phyloP scores from a whole-genome alignment of 2,797 vertebrate genomes.

The Nannoperca obscura region DNA sequence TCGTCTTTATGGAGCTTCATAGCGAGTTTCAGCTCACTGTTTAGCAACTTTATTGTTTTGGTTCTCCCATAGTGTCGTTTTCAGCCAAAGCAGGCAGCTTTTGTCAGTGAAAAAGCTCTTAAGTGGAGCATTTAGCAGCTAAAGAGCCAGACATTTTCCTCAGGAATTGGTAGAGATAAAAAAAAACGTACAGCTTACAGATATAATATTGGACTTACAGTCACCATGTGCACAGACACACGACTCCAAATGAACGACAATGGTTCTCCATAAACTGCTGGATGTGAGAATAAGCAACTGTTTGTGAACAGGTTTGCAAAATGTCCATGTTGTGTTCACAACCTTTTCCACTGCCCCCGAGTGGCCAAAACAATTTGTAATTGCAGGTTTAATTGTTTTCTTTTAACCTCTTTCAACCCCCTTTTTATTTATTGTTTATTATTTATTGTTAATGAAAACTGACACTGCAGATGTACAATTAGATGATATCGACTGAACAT shows the following conservation, averaged over 20 bases:
- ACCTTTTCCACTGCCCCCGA: background rate
- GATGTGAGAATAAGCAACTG: background rate
- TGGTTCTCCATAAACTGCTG: background rate
- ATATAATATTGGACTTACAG: too few species aligned
- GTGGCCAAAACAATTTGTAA: background rate
- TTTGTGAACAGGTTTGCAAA: background rate
- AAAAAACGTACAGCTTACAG: background rate
- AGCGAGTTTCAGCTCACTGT: background rate
- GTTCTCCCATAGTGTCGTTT: too few species aligned
- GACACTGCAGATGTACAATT: background rate
- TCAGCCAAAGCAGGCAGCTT: too few species aligned
- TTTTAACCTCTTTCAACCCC: background rate
- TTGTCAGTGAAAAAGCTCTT: too few species aligned
- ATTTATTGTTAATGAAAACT: slow-evolving; percentile 15
- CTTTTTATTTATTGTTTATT: slow-evolving; percentile 25
- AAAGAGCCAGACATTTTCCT: too few species aligned
- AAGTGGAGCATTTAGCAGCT: too few species aligned
- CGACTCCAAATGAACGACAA: background rate
- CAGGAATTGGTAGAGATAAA: too few species aligned
- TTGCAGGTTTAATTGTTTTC: background rate
- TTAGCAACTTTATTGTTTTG: background rate
- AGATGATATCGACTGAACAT: background rate
- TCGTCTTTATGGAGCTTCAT: background rate
- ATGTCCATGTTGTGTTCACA: background rate
- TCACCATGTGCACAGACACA: background rate